phyloP scores from a whole-genome alignment of 2,888 invertebrate species.

The Stenurella melanura region DNA sequence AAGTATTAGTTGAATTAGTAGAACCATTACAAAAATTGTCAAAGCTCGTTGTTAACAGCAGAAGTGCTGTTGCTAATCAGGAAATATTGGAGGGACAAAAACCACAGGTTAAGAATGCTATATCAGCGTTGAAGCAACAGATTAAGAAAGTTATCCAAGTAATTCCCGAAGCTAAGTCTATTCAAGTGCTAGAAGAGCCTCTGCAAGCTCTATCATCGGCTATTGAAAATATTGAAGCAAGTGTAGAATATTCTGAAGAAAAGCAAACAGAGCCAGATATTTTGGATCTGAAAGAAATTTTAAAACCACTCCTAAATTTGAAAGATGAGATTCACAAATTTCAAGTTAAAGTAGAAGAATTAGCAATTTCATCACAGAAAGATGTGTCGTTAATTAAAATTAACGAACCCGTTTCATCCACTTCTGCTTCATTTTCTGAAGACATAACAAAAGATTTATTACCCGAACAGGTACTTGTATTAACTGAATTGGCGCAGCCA shows the following conservation, averaged over 20 bases:
- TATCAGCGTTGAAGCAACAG: constrained; percentile 28
- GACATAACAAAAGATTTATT: constrained; percentile 40
- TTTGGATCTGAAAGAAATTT: neutral
- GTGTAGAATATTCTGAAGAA: neutral
- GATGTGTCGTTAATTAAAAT: constrained; percentile 57
- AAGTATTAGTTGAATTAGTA: constrained; percentile 30
- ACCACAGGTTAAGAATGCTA: constrained; percentile 49
- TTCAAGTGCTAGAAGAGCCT: constrained; percentile 36
- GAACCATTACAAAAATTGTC: constrained; percentile 49
- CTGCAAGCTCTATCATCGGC: constrained; percentile 35
- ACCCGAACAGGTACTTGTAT: constrained; percentile 37
- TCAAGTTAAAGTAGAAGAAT: constrained; percentile 36
- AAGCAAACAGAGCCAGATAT: neutral
- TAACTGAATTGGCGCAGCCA: constrained; percentile 40
- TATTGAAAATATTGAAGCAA: constrained; percentile 37
- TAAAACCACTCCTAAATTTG: constrained; percentile 38
- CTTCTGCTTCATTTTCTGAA: constrained; percentile 26
- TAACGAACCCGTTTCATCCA: constrained; percentile 31
- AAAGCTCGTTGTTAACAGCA: constrained; percentile 34
- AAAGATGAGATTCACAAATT: constrained; percentile 48
- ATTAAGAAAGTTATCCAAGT: constrained; percentile 30
- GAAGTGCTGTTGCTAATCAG: constrained; percentile 25
- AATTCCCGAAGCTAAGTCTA: neutral
- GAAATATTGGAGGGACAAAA: constrained; percentile 51
- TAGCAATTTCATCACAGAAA: constrained; percentile 49